phyloP scores from a whole-genome alignment of 2,888 invertebrate species.

The Holacanthella duospinosa region DNA sequence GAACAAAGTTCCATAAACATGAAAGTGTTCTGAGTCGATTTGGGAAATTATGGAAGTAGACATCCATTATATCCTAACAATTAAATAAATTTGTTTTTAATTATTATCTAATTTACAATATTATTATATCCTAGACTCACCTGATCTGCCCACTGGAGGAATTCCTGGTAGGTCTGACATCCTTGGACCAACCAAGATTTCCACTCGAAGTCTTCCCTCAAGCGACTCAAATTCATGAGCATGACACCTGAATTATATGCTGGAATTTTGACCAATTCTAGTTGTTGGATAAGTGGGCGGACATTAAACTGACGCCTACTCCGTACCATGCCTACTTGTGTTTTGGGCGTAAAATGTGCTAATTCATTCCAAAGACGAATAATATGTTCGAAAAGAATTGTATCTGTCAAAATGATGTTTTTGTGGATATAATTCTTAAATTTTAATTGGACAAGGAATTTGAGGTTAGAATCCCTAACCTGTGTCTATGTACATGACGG shows the following conservation, averaged over 20 bases:
- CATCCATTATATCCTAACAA: neutral
- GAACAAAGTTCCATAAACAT: neutral
- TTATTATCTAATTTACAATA: neutral
- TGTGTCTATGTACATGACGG: neutral
- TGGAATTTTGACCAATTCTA: neutral
- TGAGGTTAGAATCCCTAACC: no score
- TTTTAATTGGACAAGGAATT: no score
- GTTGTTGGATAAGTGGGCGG: neutral
- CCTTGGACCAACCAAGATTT: neutral
- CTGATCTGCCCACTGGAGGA: slow-evolving; percentile 1
- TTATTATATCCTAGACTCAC: neutral
- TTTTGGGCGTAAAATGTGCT: neutral
- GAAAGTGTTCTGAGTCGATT: neutral
- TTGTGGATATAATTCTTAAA: no score
- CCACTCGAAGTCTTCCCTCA: neutral
- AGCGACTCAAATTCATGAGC: slow-evolving; percentile 3
- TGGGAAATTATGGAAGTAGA: neutral
- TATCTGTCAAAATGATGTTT: no score
- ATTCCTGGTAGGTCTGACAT: neutral
- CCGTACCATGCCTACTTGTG: neutral
- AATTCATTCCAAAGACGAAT: neutral
- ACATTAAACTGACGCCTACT: neutral
- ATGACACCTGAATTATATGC: slow-evolving; percentile 6
- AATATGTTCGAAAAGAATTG: neutral
- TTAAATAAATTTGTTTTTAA: neutral